These are phyloP conservation scores for Myrmecobius fasciatus DNA, from an alignment of 2,113 vertebrate species.

Conservation along the genomic window DNA sequence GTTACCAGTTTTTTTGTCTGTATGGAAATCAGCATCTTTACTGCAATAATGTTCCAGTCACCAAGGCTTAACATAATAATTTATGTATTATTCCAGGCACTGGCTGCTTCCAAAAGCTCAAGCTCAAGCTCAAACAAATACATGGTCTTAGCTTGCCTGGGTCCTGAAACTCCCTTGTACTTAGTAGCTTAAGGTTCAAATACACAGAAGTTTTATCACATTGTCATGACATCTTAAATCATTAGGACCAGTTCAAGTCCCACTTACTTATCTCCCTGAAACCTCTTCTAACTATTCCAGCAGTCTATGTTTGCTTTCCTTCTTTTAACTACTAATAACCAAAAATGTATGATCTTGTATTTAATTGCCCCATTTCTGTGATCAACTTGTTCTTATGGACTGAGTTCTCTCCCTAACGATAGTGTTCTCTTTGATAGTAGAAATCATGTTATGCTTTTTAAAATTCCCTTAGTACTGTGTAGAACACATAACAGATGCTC, in stretches of 20 bases:
- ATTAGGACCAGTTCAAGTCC: not conserved
- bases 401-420: not conserved
- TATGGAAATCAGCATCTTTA: not conserved
- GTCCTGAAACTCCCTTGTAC: not conserved
- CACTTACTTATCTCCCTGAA: not conserved
- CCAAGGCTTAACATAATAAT: not conserved
- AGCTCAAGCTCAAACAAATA: not conserved
- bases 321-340: not conserved
- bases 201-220: not conserved
- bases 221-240: not conserved
- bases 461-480: not conserved
- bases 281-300: not conserved
- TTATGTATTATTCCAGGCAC: not conserved
- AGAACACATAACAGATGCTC: not conserved
- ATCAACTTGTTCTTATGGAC: not conserved
- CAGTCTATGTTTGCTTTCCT: not conserved
- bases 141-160: not conserved
- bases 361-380: not conserved
- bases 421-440: not conserved
- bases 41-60: not conserved
- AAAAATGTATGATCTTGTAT: not conserved
- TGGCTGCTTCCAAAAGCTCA: slow-evolving; percentile 16
- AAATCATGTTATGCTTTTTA: not conserved
- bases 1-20: not conserved
- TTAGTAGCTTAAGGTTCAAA: not conserved